Evolutionary conservation across 2,888 invertebrate genomes (phyloP), one percentile per base, ranked within the genome.

Genomic region (Colostygia pectinataria): DNA sequence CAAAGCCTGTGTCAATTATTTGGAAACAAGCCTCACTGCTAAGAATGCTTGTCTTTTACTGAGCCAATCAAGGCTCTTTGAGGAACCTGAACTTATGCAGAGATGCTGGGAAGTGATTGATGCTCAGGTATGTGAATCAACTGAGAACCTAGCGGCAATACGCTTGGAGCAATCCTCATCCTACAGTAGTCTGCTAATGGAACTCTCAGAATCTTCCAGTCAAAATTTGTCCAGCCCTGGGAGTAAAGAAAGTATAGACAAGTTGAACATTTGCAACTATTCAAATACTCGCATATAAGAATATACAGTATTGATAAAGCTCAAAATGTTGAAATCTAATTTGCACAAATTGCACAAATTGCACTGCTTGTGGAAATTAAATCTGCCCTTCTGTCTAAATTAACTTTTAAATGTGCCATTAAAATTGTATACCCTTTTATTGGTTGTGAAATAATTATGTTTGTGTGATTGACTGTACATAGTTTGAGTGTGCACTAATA

Each of bases 101-200:
- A 92, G 97, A 65, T 98, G 98, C 91, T 98, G 97, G 97, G 97
- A 98, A 92, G 98, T 98, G 56, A 98, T 99, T 78, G 98, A 98
- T 90, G 98, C 98, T 44, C 96, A 96, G 95, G 96, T 96, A 93
- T 88, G 90, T 90, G 84, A 85, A 65, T 87, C 93, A 13, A 83
- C 85, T 48, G 89, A 90, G 68, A 93, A 90, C 73, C 83, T 89
- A 66, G 68, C 81, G 27, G 79, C 80, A 40, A 74, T 87, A 60
- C 77, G 80, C 65, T 71, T 88, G 53, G 80, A 86, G 65, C 77
- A 74, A 57, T 84, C 88, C 44, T 83, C 88, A 24, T 89, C 88
- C 9, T 87, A 83, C 70, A 83, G 78, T 84, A 89, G 86, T 67
- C 66, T 88, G 54, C 59, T 83, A 42, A 77, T 85, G 76, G 87